Percentiles rank a stretch among this genome's conserved stretches.
These are phyloP conservation scores for Paedocypris sp. DNA, from an alignment of 2,113 vertebrate genomes.

Conservation along the genomic window DNA sequence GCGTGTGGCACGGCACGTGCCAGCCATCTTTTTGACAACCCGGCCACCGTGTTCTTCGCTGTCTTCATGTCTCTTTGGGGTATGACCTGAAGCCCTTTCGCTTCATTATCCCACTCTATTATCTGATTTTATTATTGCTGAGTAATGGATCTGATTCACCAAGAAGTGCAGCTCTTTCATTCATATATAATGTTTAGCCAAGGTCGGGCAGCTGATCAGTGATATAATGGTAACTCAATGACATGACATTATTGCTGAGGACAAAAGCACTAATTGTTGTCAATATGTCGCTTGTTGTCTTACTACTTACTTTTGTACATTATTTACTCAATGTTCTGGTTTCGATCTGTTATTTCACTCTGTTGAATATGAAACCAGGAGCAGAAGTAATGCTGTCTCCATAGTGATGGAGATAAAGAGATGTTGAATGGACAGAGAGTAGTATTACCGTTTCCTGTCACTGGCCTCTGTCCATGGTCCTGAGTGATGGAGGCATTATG, in stretches of 20 bases:
- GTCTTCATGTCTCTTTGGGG: conserved; percentile 98
- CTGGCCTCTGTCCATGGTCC: not conserved
- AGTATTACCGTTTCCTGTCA: conserved; percentile 32
- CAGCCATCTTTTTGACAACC: conserved; percentile 96
- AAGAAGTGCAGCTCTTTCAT: no score
- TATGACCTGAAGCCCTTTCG: conserved; percentile 46
- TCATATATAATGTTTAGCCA: no score
- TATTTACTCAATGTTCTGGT: not conserved
- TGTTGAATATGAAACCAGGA: conserved; percentile 1
- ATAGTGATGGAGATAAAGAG: conserved; percentile 61
- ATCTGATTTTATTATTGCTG: not conserved
- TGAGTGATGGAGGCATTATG: conserved; percentile 20
- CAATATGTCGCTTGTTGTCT: not conserved
- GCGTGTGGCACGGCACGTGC: conserved; percentile 83
- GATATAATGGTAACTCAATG: no score
- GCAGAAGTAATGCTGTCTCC: conserved; percentile 8
- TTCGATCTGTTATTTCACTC: conserved; percentile 9
- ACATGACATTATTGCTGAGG: not conserved
- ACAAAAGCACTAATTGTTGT: no score
- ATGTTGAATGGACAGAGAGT: conserved; percentile 41
- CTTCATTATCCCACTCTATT: not conserved
- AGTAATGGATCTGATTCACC: not conserved
- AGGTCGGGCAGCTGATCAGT: no score
- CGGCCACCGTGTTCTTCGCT: conserved; percentile 89
- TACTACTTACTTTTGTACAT: not conserved